Base-by-base conservation (phyloP, 2,888 invertebrate genomes). In the Drosophila nr. perissopoda region DNA sequence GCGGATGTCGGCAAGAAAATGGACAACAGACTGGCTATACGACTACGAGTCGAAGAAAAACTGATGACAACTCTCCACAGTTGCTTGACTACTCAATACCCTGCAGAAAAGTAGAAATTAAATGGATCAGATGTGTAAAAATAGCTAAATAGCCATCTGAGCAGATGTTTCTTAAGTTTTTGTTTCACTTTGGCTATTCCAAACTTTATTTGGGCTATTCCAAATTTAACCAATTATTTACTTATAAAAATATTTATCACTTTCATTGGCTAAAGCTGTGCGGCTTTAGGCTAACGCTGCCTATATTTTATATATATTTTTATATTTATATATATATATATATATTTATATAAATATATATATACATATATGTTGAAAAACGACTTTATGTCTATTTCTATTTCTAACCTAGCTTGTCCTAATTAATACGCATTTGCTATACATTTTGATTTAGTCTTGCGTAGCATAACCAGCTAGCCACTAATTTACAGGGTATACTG, bases 1-100 rank as follows among this genome's bases (percentile, higher is more conserved):
- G 42, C 59, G 52, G 52, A 57, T 36, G 59, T 38, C 57, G 57
- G 52, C 69, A 66, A 56, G 52, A 61, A 79, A 79, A 75, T 75
- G 70, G 45, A 64, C 77, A 77, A 51, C 66, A 57, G 56, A 34
- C 51, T 31, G 45, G 16, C 36, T 31, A 52, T 52, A 31, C 7
- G 53, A 57, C 80, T 52, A 67, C 57, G 52, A 80, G 58, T 57
- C 29, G 61, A 29, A 38, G 51, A 38, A 38, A 77, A 62, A 58
- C 49, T 34, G 54, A 51, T 29, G 7, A 1, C 2, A 1, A 11
- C 2, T 4, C 0, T 27, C 4, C 4, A 40, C 11, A 57, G 16
- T 25, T 54, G 66, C 13, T 4, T 0, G 64, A 69, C 69, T 33
- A 0, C 0, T 0, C 0, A 1, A 42, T 67, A 42, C 40, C 65